These are phyloP conservation scores for Xylota segnis DNA, from an alignment of 2,888 invertebrate species.

Conservation along the genomic window DNA sequence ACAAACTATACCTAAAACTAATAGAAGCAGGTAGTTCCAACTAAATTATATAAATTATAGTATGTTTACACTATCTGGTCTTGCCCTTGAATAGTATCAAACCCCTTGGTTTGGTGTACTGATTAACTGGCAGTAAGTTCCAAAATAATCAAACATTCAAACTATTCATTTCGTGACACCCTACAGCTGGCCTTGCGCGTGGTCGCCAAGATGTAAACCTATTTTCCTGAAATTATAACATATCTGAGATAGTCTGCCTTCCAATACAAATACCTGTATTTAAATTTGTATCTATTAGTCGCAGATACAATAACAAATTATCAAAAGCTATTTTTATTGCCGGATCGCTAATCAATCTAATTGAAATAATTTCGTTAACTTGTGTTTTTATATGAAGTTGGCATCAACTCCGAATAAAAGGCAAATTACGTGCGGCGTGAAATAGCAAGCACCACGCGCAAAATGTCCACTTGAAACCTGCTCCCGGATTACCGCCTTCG, in stretches of 20 bases:
- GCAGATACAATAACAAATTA: neutral
- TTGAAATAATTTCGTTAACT: neutral
- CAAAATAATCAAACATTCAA: neutral
- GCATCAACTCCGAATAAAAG: no score
- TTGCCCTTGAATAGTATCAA: no score
- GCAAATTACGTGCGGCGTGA: neutral
- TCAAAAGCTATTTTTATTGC: neutral
- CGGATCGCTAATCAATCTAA: constrained; percentile 2
- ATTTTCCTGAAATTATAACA: neutral
- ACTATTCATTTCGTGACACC: neutral
- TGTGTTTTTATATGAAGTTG: neutral
- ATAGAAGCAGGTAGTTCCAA: no score
- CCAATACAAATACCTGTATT: neutral
- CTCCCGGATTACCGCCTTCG: constrained; percentile 7
- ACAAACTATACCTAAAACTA: no score
- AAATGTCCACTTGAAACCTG: constrained; percentile 4
- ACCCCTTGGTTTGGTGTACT: no score
- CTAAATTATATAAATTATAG: no score
- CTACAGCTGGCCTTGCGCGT: no score
- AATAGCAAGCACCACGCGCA: neutral
- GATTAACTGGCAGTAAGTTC: no score
- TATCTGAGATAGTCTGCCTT: neutral
- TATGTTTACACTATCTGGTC: no score
- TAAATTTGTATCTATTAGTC: neutral
- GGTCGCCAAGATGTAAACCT: neutral